Evolutionary conservation across 2,113 vertebrate genomes (phyloP), one percentile per base, ranked within the genome.

Genomic region (Takifugu flavidus): DNA sequence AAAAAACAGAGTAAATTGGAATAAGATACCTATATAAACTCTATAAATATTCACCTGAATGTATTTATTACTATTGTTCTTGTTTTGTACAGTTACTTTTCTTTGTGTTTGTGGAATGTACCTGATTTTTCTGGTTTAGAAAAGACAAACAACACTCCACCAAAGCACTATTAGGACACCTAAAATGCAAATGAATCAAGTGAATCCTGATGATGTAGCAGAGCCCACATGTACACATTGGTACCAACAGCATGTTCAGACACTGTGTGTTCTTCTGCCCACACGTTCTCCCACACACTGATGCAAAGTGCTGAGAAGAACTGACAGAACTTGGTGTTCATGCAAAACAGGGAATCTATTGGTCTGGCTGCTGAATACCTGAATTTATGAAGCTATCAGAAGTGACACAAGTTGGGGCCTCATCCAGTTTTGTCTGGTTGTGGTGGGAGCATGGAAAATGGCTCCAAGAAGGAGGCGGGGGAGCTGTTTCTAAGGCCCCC

Each of bases 401-500:
- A 49, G 49, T 25, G 80, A 74, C 59, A 59, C 15, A 34, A 43
- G 73, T 52, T 69, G 66, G 65, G 26, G 49, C 68, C 54, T 39
- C 69, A 59, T 87, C 72, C 69, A 61, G 85, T 75, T 81, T 67
- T 62, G 58, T 87, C 52, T 73, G 65, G 61, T 79, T 82, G 59
- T 77, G 63, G 63, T 53, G 39, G 70, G 57, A 66, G 57, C 15
- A 34, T 72, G 31, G 57, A 59, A 71, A 77, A 77, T 68, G 65
- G 75, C 56, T 68, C 55, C 46, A 58, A 34, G 54, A 26, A 55
- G n/a, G 56, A 10, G 51, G 25, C 45, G 13, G 45, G 11, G 67
- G 6, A 25, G 55, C 51, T 72, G 26, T 26, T 91, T 88, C 75
- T 90, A 98, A 25, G 94, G 92, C 1, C 93, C 92, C 20, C 95